phyloP scores from a whole-genome alignment of 2,113 vertebrate genomes.

The Pelecanoides urinatrix region DNA sequence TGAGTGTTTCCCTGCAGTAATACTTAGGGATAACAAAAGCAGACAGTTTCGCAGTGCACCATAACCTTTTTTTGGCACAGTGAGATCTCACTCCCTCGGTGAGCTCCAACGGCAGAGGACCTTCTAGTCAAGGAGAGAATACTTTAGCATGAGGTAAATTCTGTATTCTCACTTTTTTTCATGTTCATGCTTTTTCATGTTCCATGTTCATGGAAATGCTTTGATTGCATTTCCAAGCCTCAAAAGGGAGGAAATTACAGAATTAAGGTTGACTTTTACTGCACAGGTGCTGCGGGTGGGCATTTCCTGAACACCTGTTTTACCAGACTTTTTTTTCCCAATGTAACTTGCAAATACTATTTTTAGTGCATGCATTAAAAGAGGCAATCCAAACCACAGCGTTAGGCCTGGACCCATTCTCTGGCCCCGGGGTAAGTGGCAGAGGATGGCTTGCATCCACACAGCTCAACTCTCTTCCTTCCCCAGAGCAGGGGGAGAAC shows the following conservation, averaged over 20 bases:
- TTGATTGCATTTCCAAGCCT: conserved; percentile 27
- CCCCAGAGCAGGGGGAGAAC: not conserved
- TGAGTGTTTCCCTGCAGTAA: not conserved
- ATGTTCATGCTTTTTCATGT: too few species aligned
- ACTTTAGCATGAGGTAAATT: not conserved
- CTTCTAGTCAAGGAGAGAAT: not conserved
- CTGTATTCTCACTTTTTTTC: not conserved
- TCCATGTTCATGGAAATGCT: too few species aligned
- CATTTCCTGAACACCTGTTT: conserved; percentile 25
- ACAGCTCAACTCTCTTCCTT: not conserved
- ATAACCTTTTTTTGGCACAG: not conserved
- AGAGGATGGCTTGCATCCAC: not conserved
- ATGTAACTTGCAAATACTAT: not conserved
- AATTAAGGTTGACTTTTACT: not conserved
- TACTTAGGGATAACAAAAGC: not conserved
- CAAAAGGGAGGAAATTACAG: conserved; percentile 1
- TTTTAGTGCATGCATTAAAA: not conserved
- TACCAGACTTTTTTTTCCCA: not conserved
- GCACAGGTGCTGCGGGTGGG: not conserved
- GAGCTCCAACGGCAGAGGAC: not conserved
- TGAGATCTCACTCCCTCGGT: not conserved
- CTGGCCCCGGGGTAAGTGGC: not conserved
- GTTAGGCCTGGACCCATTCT: not conserved
- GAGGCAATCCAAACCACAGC: conserved; percentile 1
- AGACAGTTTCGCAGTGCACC: not conserved